These are phyloP conservation scores for Urechis unicinctus DNA, from an alignment of 2,888 invertebrate species.

Conservation along the genomic window DNA sequence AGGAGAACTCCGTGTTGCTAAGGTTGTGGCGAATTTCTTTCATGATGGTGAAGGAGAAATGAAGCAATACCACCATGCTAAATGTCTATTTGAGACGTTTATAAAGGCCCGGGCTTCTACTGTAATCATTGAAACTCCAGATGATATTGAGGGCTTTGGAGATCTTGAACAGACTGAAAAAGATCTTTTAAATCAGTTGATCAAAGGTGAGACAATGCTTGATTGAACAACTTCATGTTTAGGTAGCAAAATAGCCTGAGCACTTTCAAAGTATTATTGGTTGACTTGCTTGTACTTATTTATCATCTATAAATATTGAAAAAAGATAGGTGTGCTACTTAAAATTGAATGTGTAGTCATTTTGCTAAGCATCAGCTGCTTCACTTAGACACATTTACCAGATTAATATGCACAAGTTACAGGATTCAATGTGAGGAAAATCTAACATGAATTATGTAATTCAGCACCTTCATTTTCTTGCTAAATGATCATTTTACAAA, in stretches of 20 bases:
- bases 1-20: conserved; percentile 70
- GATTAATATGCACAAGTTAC: no score
- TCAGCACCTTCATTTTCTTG: no score
- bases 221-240: background rate
- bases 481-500: no score
- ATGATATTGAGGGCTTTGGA: conserved; percentile 74
- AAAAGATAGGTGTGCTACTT: no score
- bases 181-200: conserved; percentile 59
- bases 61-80: conserved; percentile 76
- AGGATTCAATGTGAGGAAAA: no score
- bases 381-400: no score
- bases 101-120: conserved; percentile 73
- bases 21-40: conserved; percentile 72
- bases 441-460: no score
- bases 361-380: no score
- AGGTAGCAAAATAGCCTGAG: background rate
- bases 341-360: no score
- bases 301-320: no score
- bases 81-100: conserved; percentile 74
- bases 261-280: no score
- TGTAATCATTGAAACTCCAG: conserved; percentile 70
- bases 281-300: no score
- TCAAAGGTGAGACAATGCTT: conserved; percentile 53
- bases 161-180: conserved; percentile 64
- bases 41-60: conserved; percentile 65